Base-by-base conservation (phyloP, 2,888 invertebrate genomes). In the Amiota minor region DNA sequence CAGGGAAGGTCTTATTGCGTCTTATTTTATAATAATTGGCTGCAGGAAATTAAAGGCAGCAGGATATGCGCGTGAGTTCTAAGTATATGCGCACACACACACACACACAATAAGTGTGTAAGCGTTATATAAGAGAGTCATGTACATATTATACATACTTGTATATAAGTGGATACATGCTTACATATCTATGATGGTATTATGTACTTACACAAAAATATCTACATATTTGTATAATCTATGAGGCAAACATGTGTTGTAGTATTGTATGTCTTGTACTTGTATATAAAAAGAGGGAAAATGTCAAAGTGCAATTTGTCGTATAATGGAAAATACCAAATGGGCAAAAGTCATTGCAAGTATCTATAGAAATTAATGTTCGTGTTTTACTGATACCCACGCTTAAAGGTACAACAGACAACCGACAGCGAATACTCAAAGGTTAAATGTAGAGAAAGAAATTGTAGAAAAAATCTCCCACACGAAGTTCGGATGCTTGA, bases 231-330 rank as follows among this genome's bases (percentile, higher is more conserved):
- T 69, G 18, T 10, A 6, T 59, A 18, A 18, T 11, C 1, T 59
- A 20, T 59, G 1, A 6, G 6, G 59, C 18, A 59, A 18, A 35
- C 35, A 35, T 35, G 35, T n/a, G n/a, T n/a, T n/a, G n/a, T n/a
- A n/a, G n/a, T n/a, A n/a, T 53, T 53, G 53, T 14, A 11, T 59
- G 11, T 0, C 10, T 6, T 53, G 12, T 47, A 65, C 23, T 47
- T 18, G n/a, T n/a, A n/a, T n/a, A n/a, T n/a, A n/a, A 16, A n/a
- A 50, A 69, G n/a, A 35, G 70, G 59, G 73, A 73, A 79, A 86
- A 83, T 86, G 86, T 74, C 84, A 83, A 85, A 85, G 85, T 80
- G 78, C 84, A 76, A 12, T 23, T 62, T 23, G 35, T 14, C 56
- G n/a, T n/a, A n/a, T n/a, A 71, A 53, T 74, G 65, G 56, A 55